phyloP scores from a whole-genome alignment of 2,113 vertebrate genomes.

The Calidris pygmaea region DNA sequence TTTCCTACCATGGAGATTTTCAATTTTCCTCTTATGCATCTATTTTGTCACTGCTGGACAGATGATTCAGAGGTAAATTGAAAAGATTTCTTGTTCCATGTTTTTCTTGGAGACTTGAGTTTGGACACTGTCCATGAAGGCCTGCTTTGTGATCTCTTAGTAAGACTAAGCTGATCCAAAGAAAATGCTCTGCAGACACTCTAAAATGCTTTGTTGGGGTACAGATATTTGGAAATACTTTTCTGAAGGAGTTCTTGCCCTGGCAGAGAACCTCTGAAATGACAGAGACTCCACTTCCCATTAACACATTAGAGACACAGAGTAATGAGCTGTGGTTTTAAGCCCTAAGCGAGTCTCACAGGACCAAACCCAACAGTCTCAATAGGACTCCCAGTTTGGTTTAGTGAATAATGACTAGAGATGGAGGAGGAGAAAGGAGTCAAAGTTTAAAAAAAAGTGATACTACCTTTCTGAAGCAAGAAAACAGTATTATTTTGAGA shows the following conservation, averaged over 20 bases:
- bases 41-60: neutral
- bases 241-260: neutral
- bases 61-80: neutral
- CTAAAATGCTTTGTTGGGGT: neutral
- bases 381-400: neutral
- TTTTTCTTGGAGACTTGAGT: neutral
- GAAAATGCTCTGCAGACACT: neutral
- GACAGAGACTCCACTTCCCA: neutral
- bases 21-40: neutral
- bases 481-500: neutral
- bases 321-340: neutral
- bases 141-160: neutral
- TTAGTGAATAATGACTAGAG: neutral
- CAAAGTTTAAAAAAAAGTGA: neutral
- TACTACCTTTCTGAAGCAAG: neutral
- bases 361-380: neutral
- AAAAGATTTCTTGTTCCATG: neutral
- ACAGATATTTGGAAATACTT: neutral
- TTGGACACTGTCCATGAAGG: neutral
- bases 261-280: neutral
- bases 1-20: neutral
- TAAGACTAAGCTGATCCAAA: neutral
- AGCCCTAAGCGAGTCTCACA: neutral
- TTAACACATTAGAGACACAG: neutral
- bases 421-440: neutral